Conservation (phyloP, 2,113 vertebrate species). For the Cairina moschata region DNA sequence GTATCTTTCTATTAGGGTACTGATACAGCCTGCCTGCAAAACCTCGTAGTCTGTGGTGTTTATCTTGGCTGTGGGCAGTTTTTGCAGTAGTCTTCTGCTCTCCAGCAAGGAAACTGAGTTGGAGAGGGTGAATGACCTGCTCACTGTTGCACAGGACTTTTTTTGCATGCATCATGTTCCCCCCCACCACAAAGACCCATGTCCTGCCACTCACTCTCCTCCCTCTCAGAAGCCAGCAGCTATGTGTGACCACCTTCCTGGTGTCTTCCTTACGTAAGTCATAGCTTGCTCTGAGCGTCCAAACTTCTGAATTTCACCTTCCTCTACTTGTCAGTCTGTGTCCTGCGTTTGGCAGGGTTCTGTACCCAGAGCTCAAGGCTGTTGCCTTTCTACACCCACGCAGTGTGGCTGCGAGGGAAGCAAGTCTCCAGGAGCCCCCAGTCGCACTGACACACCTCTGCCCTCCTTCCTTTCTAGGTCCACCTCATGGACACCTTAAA, state of each 20-base stretch:
- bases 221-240: not conserved
- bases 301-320: not conserved
- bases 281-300: not conserved
- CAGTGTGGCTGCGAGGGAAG: rapidly evolving
- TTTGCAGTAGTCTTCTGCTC: not conserved
- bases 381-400: not conserved
- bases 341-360: not conserved
- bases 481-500: not conserved
- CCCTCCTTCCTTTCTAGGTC: not conserved
- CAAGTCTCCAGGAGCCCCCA: not conserved
- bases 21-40: not conserved
- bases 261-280: not conserved
- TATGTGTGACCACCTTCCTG: rapidly evolving
- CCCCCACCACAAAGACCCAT: rapidly evolving
- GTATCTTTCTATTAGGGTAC: not conserved
- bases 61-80: not conserved
- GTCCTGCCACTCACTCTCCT: not conserved
- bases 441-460: not conserved
- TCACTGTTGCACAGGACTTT: not conserved
- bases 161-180: not conserved
- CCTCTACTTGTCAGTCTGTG: not conserved
- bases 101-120: not conserved
- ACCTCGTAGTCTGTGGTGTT: not conserved
- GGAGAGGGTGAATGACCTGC: not conserved
- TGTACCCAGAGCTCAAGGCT: not conserved